Evolutionary conservation across 2,888 invertebrate genomes (phyloP), one percentile per base, ranked within the genome.

Genomic region (Xestia rhomboidea): DNA sequence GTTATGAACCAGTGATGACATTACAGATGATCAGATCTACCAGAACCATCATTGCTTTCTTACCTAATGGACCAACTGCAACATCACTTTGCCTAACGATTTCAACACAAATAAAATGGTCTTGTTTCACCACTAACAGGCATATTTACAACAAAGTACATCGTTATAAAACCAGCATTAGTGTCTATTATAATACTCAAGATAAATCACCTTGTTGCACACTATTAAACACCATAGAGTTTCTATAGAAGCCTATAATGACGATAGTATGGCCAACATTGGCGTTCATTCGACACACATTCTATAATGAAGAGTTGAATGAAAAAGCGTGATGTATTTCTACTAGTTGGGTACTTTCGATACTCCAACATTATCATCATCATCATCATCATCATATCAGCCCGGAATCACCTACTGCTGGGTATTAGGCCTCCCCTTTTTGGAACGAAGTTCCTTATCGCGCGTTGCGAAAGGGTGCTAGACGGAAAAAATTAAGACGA

Each of bases 151-250:
- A 57, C 66, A 63, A 81, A 83, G 51, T 83, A 77, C 46, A 69
- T 72, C 73, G 68, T 83, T 77, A 81, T 70, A 72, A 57, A 71
- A 76, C 54, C 27, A 21, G 30, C 57, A 68, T 60, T 76, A 66
- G 15, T 51, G 64, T 57, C 46, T 54, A 79, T 76, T 64, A 82
- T 38, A 54, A 46, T 67, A 77, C 38, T 70, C 46, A 34, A 70
- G 67, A 73, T 82, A 70, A 76, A 83, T 83, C 83, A 67, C 63
- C 63, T 41, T 57, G 38, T 77, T 71, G 63, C 69, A 78, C 73
- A 68, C 71, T 51, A 78, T 74, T 82, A 69, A 66, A 68, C n/a
- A 66, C 51, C 27, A 60, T 46, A 67, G 24, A 49, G 64, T 79
- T 84, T 85, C 64, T 69, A 74, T 70, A 68, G n/a, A 72, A 76